These are phyloP conservation scores for Nothobranchius furzeri DNA, from an alignment of 2,113 vertebrate species.

Conservation along the genomic window DNA sequence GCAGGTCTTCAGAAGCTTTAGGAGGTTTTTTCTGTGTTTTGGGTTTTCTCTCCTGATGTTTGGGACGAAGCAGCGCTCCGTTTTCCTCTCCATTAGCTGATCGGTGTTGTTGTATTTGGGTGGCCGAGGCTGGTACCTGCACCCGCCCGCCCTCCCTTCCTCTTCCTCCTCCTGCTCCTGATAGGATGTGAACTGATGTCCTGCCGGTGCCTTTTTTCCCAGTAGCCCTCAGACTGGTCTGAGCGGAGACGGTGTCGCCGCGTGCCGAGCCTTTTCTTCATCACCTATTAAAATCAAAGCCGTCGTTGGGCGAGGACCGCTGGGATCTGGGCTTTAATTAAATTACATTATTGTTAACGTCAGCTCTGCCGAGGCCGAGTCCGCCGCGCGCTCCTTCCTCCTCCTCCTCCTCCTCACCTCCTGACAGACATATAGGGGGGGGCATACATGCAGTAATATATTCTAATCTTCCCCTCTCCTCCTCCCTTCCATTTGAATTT, in stretches of 20 bases:
- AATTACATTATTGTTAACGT: slow-evolving; percentile 84
- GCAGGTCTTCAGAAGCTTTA: too few species aligned
- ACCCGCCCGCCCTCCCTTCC: slow-evolving; percentile 3
- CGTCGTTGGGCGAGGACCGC: slow-evolving; percentile 34
- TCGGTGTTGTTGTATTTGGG: slow-evolving; percentile 66
- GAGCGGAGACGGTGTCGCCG: slow-evolving; percentile 21
- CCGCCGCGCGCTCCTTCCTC: slow-evolving; percentile 62
- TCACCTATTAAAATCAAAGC: slow-evolving; percentile 78
- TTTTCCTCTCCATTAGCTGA: slow-evolving; percentile 59
- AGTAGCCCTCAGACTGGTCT: slow-evolving; percentile 60
- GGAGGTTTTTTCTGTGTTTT: neutral
- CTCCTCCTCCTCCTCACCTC: slow-evolving; percentile 60
- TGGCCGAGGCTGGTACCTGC: slow-evolving; percentile 78
- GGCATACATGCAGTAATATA: slow-evolving; percentile 68
- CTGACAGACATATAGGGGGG: slow-evolving; percentile 62
- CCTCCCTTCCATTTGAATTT: slow-evolving; percentile 71
- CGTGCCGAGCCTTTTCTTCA: slow-evolving; percentile 63
- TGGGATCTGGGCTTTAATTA: slow-evolving; percentile 79
- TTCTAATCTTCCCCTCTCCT: slow-evolving; percentile 65
- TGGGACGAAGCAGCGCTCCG: neutral
- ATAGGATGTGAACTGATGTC: slow-evolving; percentile 72
- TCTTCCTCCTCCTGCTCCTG: slow-evolving; percentile 22
- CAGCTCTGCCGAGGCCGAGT: slow-evolving; percentile 63
- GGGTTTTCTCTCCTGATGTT: slow-evolving; percentile 18
- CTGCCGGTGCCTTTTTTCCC: slow-evolving; percentile 59